Evolutionary conservation across 1,140 invertebrate genomes (phyloP), one percentile per base, ranked within the genome.

Genomic region (Neodiprion virginianus): DNA sequence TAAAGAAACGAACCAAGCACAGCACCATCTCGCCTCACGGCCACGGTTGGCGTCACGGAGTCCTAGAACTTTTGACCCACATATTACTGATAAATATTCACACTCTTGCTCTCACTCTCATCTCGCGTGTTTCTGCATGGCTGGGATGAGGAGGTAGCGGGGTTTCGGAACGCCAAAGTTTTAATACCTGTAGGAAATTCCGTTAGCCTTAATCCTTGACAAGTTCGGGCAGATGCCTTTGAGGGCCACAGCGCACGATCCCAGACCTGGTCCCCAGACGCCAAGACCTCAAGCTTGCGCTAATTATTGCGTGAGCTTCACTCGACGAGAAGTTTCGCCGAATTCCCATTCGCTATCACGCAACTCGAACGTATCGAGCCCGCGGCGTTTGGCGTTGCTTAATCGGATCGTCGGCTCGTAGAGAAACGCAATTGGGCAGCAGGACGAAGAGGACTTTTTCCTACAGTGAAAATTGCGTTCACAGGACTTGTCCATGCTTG

Each of bases 1-100:
- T 40, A 40, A 40, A 40, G 8, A 61, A 61, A 61, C 8, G n/a
- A 61, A 61, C 53, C 53, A 8, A 61, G 53, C 11, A 8, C 53
- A 17, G 11, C n/a, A 14, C n/a, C 53, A 17, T 61, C 53, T 61
- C 53, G 53, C 4, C 8, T 61, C 53, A 61, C 53, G 53, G 53
- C 53, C 53, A 61, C n/a, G n/a, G 4, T 17, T 17, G 11, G n/a
- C 53, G 53, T 61, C 11, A 61, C n/a, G 53, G 53, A 61, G 53
- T 61, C 53, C 53, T 61, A 61, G 53, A 61, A 61, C 53, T 61
- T 12, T 61, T 61, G 53, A 61, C 53, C 53, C n/a, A 61, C 53
- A 61, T 61, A 61, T 61, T 61, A 14, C 53, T 61, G 8, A 12
- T 61, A 61, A 61, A 61, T 17, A 61, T 61, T 12, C 53, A 5